A percentile compares a stretch with the other conserved stretches of the same genome.
These are phyloP conservation scores for Apostichopus parvimensis DNA, from an alignment of 35 echinoderm and acorn worm species.

Conservation along the genomic window DNA sequence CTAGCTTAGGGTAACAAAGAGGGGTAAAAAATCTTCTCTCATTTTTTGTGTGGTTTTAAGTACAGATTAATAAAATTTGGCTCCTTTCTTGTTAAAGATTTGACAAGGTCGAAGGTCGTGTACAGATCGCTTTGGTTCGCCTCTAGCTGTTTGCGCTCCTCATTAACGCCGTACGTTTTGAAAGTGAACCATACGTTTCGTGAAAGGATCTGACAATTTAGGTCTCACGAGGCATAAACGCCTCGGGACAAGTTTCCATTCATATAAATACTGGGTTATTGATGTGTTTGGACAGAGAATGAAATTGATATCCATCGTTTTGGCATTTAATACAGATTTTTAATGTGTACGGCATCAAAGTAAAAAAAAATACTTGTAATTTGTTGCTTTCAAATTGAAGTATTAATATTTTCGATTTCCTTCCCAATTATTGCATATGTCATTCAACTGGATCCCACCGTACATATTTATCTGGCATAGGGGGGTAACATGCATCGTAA, in stretches of 20 bases:
- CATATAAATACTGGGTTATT: conserved; percentile 1
- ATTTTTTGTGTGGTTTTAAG: background rate
- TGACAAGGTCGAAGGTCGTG: conserved; percentile 41
- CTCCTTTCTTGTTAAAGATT: conserved; percentile 34
- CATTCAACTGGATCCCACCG: background rate
- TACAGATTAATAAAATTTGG: background rate
- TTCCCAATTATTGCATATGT: background rate
- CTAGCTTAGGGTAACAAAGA: background rate
- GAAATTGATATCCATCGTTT: conserved; percentile 23
- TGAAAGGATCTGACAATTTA: conserved; percentile 32
- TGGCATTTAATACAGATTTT: background rate
- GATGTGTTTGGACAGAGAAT: conserved; percentile 22
- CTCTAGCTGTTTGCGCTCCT: conserved; percentile 40
- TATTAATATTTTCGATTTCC: background rate
- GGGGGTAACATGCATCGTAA: no score
- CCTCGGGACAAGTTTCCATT: conserved; percentile 25
- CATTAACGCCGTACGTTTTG: conserved; percentile 21
- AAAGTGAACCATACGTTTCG: conserved; percentile 19
- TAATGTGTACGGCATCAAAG: background rate
- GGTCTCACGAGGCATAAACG: conserved; percentile 36
- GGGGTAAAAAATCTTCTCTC: background rate
- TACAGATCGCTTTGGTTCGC: conserved; percentile 2
- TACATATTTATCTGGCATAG: background rate
- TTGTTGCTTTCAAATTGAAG: background rate
- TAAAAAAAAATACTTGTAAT: background rate